Evolutionary conservation across 2,113 vertebrate species (phyloP).

Genomic region (Clarias macrocephalus): DNA sequence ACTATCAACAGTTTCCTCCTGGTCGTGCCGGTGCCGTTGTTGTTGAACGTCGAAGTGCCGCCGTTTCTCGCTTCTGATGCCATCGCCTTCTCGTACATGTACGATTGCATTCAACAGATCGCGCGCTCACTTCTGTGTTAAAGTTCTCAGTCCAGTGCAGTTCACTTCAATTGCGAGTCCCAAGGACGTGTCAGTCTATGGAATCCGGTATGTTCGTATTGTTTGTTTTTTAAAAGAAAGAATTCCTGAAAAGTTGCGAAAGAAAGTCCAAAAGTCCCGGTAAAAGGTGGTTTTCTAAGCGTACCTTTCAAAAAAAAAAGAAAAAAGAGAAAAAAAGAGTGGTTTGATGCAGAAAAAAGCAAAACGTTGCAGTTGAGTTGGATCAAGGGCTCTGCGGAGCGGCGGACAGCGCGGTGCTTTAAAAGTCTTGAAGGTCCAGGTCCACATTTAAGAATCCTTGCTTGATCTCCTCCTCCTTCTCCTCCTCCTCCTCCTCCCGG

Average conservation of each 20-base stretch:
- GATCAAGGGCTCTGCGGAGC: constrained; percentile 45
- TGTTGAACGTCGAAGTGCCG: constrained; percentile 85
- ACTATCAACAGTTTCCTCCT: constrained; percentile 86
- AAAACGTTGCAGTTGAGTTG: constrained; percentile 3
- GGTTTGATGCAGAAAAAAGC: not conserved
- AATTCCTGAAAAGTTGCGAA: constrained; percentile 49
- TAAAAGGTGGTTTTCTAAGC: not conserved
- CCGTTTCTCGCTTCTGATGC: constrained; percentile 92
- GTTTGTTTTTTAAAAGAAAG: constrained; percentile 10
- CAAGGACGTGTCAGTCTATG: constrained; percentile 50
- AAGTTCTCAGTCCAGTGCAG: not conserved
- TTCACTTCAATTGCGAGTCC: not conserved
- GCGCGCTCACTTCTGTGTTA: not conserved
- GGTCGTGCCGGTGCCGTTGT: constrained; percentile 77
- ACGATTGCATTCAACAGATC: constrained; percentile 84
- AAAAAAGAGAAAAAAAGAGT: no score
- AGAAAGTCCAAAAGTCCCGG: not conserved
- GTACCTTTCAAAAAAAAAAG: not conserved
- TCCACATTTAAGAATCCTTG: constrained; percentile 80
- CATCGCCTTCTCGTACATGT: constrained; percentile 97
- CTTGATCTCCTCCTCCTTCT: constrained; percentile 63
- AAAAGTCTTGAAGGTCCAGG: constrained; percentile 63
- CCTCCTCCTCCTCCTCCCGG: constrained; percentile 58
- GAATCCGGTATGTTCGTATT: constrained; percentile 34
- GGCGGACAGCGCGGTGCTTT: constrained; percentile 67